phyloP scores from a whole-genome alignment of 2,888 invertebrate genomes.

The Nomada fabriciana region DNA sequence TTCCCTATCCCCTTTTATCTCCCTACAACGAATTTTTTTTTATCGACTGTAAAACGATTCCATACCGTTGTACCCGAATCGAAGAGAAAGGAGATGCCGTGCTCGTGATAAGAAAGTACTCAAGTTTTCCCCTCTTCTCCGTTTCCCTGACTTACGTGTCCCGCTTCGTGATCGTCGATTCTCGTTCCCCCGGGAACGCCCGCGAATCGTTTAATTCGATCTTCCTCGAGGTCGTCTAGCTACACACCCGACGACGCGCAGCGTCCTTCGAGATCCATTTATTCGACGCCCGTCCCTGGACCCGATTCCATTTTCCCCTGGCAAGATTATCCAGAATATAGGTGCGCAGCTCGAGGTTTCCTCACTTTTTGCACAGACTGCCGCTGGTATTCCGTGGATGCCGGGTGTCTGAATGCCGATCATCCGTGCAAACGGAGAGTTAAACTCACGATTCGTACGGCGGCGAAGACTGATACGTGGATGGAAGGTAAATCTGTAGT shows the following conservation, averaged over 20 bases:
- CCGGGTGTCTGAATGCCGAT: background rate
- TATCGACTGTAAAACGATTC: conserved; percentile 42
- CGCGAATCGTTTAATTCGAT: conserved; percentile 70
- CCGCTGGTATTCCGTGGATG: background rate
- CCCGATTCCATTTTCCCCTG: conserved; percentile 60
- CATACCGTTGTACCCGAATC: conserved; percentile 47
- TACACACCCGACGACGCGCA: conserved; percentile 21
- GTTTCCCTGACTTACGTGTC: conserved; percentile 1
- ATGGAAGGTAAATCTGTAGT: conserved; percentile 15
- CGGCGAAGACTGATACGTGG: conserved; percentile 4
- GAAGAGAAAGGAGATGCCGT: conserved; percentile 50
- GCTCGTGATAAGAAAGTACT: conserved; percentile 54
- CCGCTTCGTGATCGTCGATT: conserved; percentile 36
- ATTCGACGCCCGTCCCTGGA: conserved; percentile 43
- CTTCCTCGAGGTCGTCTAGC: conserved; percentile 46
- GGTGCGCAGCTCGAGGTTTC: background rate
- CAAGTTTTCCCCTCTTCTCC: conserved; percentile 31
- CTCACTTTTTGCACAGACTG: background rate
- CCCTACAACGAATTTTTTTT: background rate
- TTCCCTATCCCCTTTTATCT: background rate
- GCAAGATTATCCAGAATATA: conserved; percentile 52
- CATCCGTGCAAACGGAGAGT: conserved; percentile 15
- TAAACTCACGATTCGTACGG: background rate
- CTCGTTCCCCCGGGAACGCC: conserved; percentile 38
- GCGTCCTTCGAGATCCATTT: conserved; percentile 67